phyloP scores from a whole-genome alignment of 2,113 vertebrate species.

The Amphilophus citrinellus region DNA sequence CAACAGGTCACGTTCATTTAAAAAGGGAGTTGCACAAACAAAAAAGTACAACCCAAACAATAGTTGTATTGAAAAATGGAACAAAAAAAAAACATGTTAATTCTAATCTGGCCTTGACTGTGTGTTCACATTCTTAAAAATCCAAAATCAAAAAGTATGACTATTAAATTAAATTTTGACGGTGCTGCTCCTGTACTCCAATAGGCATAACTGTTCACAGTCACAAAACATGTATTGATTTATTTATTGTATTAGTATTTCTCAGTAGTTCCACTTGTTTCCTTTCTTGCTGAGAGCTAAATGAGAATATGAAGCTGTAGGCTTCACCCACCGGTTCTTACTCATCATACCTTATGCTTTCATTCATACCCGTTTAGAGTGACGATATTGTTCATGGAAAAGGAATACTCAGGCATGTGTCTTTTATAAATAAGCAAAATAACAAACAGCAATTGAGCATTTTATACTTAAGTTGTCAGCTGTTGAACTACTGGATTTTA shows the following conservation, averaged over 20 bases:
- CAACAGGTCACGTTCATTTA: not conserved
- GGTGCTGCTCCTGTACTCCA: not conserved
- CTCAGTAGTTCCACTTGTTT: not conserved
- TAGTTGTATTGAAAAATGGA: not conserved
- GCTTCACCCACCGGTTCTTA: not conserved
- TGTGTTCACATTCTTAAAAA: not conserved
- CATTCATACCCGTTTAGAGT: not conserved
- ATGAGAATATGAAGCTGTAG: not conserved
- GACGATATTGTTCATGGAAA: not conserved
- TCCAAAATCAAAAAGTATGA: not conserved
- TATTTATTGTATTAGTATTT: not conserved
- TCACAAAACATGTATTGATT: too few species aligned
- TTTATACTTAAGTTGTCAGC: not conserved
- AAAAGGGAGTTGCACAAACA: not conserved
- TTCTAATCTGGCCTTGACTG: not conserved
- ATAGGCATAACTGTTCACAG: not conserved
- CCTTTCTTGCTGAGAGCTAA: not conserved
- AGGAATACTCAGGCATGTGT: not conserved
- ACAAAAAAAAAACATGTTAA: accelerated
- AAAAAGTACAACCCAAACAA: not conserved
- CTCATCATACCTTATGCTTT: not conserved
- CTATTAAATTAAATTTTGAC: not conserved
- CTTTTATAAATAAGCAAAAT: not conserved
- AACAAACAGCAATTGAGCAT: not conserved
- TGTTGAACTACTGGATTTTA: not conserved